These are phyloP conservation scores for Caenorhabditis elegans DNA, from an alignment of 1,140 invertebrate species.

Conservation along the genomic window DNA sequence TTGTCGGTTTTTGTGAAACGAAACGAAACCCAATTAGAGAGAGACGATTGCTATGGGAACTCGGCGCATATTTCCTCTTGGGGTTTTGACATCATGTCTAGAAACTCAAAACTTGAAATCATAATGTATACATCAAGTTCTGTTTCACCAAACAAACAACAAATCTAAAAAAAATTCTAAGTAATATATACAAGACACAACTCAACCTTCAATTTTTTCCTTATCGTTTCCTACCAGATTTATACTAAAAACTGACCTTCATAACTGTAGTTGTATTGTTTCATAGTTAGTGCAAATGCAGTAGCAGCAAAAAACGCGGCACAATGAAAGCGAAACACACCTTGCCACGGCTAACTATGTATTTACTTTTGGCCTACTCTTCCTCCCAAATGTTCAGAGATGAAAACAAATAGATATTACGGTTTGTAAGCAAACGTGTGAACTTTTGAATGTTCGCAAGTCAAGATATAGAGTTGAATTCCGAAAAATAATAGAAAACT, in stretches of 20 bases:
- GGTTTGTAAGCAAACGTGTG: constrained; percentile 27
- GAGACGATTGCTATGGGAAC: not conserved
- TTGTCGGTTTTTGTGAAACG: not conserved
- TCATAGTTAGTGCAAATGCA: not conserved
- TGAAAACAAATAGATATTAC: constrained; percentile 22
- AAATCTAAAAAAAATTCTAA: too few relatives aligned
- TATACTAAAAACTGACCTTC: not conserved
- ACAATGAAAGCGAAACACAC: constrained; percentile 20
- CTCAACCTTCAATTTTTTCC: too few relatives aligned
- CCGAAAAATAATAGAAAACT: not conserved
- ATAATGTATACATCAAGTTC: too few relatives aligned
- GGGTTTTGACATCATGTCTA: too few relatives aligned
- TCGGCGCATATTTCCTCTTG: too few relatives aligned
- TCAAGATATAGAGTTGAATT: not conserved
- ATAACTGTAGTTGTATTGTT: constrained; percentile 23
- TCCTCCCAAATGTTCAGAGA: constrained; percentile 11
- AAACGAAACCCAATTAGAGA: constrained; percentile 14
- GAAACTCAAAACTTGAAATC: too few relatives aligned
- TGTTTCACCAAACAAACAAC: too few relatives aligned
- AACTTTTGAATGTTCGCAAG: not conserved
- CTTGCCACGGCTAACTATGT: constrained; percentile 8
- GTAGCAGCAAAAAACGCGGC: not conserved
- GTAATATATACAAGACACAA: too few relatives aligned
- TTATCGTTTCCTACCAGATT: too few relatives aligned
- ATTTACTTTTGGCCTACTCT: constrained; percentile 7